Conservation (phyloP, 2,113 vertebrate species). For the Pelvicachromis taeniatus region DNA sequence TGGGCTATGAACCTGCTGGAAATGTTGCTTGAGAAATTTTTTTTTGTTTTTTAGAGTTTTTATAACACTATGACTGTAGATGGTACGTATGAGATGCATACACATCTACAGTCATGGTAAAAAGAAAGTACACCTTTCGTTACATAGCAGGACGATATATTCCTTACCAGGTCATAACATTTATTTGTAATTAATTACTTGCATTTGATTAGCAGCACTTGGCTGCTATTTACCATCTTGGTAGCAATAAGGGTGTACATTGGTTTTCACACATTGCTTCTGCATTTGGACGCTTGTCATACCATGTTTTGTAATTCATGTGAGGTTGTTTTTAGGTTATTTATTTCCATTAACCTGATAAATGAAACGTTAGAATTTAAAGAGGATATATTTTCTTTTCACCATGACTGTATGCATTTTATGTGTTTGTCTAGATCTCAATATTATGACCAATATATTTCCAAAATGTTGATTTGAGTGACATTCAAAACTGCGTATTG, state of each 20-base stretch:
- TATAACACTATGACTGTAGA: no score
- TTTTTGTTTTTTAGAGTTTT: no score
- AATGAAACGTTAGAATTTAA: background rate
- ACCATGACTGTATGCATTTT: background rate
- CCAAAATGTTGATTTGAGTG: background rate
- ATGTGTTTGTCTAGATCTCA: background rate
- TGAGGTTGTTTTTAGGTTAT: background rate
- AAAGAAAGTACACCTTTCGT: background rate
- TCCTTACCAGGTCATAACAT: background rate
- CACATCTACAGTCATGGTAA: background rate
- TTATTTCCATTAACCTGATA: background rate
- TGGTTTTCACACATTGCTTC: background rate
- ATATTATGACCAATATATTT: background rate
- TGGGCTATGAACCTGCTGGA: background rate
- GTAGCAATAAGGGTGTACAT: background rate
- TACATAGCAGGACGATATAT: background rate
- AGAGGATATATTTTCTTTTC: background rate
- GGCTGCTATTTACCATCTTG: background rate
- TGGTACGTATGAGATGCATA: background rate
- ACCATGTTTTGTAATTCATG: background rate
- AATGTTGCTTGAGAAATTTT: background rate
- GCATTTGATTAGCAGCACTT: background rate
- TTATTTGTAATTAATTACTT: background rate
- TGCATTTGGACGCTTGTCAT: background rate
- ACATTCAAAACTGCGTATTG: background rate